Evolutionary conservation across 2,888 invertebrate species (phyloP), one percentile per base, ranked within the genome.

Genomic region (Brachypalpus laphriformis): DNA sequence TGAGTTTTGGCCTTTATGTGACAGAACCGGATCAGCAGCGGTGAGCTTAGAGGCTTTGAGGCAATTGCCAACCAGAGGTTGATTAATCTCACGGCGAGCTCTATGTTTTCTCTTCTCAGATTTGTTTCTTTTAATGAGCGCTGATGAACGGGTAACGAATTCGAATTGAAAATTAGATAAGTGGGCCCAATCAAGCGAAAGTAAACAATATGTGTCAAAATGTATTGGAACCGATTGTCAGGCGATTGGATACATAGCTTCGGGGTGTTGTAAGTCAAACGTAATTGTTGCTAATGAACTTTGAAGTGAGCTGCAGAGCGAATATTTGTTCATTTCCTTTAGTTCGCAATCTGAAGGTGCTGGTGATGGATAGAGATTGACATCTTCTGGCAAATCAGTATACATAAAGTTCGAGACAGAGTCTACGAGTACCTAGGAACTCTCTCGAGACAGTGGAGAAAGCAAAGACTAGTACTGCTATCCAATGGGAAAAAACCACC

Each of bases 101-200:
- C 3, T n/a, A 14, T 54, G 49, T 40, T 18, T 51, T 9, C n/a
- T 28, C 22, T 25, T 28, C 42, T 34, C 20, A 6, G 34, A 37
- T 65, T 45, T 76, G 40, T 57, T 66, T 28, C 20, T 37, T 42
- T 45, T 47, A 59, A 37, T 71, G 22, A 16, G 16, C 42, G 40
- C 22, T 11, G 70, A 71, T 68, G 76, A 78, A 71, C 47, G 70
- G 77, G 61, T 47, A 78, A 71, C 63, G 70, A 71, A 77, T 78
- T 70, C 25, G 45, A 63, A 63, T 63, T 61, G 63, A 63, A 63
- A 70, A 78, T 71, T 47, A 47, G 71, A 78, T 71, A 71, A 78
- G 70, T 71, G 78, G 16, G 11, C n/a, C 54, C 61, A 70, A 68
- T 76, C 59, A 68, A 16, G 16, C 31, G 49, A 37, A 66, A 25